phyloP scores from a whole-genome alignment of 1,140 invertebrate species.

The Drepana arcuata region DNA sequence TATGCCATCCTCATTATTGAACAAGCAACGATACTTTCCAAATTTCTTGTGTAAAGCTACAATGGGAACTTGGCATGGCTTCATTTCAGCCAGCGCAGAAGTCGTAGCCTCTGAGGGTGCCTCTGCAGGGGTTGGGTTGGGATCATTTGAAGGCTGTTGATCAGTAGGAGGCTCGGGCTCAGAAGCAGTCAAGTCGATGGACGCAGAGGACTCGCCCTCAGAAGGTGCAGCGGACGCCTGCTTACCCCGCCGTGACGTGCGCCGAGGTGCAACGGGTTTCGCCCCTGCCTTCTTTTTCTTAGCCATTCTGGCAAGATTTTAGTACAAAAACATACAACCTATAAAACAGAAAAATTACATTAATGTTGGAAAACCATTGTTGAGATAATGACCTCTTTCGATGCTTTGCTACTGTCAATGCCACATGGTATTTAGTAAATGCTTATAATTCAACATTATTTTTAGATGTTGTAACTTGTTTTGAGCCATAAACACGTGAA shows the following conservation, averaged over 20 bases:
- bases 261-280: slow-evolving; percentile 34
- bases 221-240: slow-evolving; percentile 26
- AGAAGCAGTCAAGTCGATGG: slow-evolving; percentile 5
- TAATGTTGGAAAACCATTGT: slow-evolving; percentile 10
- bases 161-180: slow-evolving; percentile 2
- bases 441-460: slow-evolving; percentile 1
- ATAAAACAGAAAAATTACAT: slow-evolving; percentile 25
- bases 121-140: slow-evolving; percentile 11
- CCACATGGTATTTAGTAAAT: slow-evolving; percentile 41
- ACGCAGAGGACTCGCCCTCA: slow-evolving; percentile 16
- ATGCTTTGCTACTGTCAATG: slow-evolving; percentile 30
- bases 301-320: slow-evolving; percentile 36
- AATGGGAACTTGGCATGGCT: slow-evolving; percentile 29
- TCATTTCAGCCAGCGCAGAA: slow-evolving; percentile 13
- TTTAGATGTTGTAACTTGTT: not conserved
- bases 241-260: slow-evolving; percentile 48
- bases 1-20: slow-evolving; percentile 48
- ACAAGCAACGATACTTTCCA: slow-evolving; percentile 65
- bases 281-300: slow-evolving; percentile 52
- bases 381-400: slow-evolving; percentile 49
- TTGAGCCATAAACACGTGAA: too few relatives aligned
- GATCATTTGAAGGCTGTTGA: not conserved
- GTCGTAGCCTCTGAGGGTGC: slow-evolving; percentile 13
- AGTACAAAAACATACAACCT: slow-evolving; percentile 35
- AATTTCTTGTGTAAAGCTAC: slow-evolving; percentile 66